Evolutionary conservation across 2,797 vertebrate genomes (phyloP).

Genomic region (Apogon hyalosoma): DNA sequence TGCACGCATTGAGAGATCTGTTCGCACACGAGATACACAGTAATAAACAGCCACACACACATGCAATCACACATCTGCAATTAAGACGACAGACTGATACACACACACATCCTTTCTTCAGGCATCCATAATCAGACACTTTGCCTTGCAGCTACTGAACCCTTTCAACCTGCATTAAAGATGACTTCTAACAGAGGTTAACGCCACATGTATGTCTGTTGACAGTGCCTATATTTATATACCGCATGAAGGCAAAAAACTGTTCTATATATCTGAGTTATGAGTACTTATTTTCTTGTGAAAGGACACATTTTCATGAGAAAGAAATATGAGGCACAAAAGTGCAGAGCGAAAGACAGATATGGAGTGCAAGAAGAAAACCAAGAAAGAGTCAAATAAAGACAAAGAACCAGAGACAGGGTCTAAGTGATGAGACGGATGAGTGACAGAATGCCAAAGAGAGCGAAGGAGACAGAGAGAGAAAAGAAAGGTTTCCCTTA

Average conservation of each 20-base stretch:
- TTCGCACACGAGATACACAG: background rate
- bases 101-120: background rate
- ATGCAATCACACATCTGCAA: background rate
- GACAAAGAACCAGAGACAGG: conserved; percentile 27
- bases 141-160: background rate
- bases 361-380: background rate
- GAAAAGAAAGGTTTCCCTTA: conserved; percentile 61
- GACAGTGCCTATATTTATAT: too few species aligned
- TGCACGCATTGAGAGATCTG: conserved; percentile 12
- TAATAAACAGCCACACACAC: conserved; percentile 11
- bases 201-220: background rate
- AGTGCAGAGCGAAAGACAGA: background rate
- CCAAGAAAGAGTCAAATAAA: conserved; percentile 20
- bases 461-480: conserved; percentile 41
- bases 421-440: conserved; percentile 61
- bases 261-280: background rate
- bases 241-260: too few species aligned
- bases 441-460: conserved; percentile 63
- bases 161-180: background rate
- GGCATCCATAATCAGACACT: conserved; percentile 5
- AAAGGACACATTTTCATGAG: background rate
- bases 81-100: conserved; percentile 7
- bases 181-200: conserved; percentile 8
- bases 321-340: background rate
- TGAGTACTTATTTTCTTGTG: background rate